Conservation (phyloP, 2,113 vertebrate genomes). For the Aphyosemion australe region DNA sequence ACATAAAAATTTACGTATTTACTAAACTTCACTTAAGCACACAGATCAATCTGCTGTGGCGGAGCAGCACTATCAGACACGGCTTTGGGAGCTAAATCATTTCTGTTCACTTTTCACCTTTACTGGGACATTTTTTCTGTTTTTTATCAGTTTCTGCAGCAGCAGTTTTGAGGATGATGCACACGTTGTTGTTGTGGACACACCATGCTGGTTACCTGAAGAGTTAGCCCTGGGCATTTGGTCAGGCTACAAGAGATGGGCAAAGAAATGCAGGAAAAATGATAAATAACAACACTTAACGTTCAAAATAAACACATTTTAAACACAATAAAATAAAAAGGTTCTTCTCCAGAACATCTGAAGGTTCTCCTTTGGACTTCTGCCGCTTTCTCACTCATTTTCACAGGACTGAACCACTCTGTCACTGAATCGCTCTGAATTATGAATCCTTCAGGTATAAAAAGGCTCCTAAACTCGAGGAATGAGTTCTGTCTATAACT, state of each 20-base stretch:
- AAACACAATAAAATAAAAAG: too few relatives aligned
- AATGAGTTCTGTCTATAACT: too few relatives aligned
- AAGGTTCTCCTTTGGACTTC: background rate
- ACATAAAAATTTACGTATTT: constrained; percentile 64
- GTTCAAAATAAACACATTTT: too few relatives aligned
- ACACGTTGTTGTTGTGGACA: constrained; percentile 16
- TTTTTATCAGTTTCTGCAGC: background rate
- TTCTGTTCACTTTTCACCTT: background rate
- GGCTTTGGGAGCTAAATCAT: background rate
- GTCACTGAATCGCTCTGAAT: too few relatives aligned
- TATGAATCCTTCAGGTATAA: too few relatives aligned
- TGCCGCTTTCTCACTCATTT: background rate
- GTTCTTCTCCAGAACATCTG: background rate
- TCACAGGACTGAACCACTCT: background rate
- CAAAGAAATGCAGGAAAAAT: constrained; percentile 29
- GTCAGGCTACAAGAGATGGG: constrained; percentile 50
- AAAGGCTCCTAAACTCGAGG: too few relatives aligned
- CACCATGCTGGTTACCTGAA: constrained; percentile 67
- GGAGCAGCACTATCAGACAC: background rate
- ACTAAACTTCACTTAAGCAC: constrained; percentile 56
- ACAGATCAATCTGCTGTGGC: constrained; percentile 46
- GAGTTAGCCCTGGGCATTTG: constrained; percentile 36
- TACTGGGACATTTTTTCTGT: background rate
- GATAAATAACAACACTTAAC: background rate
- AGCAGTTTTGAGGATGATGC: background rate